Evolutionary conservation across 2,888 invertebrate genomes (phyloP).

Genomic region (Marronus borbonicus): DNA sequence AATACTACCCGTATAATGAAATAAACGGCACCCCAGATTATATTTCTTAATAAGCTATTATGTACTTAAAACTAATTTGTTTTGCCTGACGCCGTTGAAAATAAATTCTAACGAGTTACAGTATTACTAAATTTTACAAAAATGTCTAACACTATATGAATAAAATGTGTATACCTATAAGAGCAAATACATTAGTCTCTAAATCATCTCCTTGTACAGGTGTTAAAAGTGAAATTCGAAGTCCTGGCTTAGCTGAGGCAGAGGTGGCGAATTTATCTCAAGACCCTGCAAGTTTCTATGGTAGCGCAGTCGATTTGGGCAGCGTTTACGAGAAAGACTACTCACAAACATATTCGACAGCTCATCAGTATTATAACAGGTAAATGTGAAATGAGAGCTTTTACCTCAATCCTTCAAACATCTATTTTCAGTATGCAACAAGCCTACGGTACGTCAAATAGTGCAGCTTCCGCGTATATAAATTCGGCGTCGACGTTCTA

Average conservation of each 20-base stretch:
- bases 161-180: too few relatives aligned
- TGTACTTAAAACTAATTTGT: too few relatives aligned
- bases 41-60: too few relatives aligned
- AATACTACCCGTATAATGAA: too few relatives aligned
- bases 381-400: conserved; percentile 59
- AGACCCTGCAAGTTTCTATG: conserved; percentile 64
- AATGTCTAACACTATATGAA: too few relatives aligned
- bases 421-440: conserved; percentile 69
- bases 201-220: conserved; percentile 61
- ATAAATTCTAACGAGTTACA: too few relatives aligned
- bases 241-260: conserved; percentile 77
- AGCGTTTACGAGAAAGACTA: conserved; percentile 70
- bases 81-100: too few relatives aligned
- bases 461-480: conserved; percentile 66
- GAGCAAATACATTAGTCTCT: too few relatives aligned
- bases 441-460: conserved; percentile 68
- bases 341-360: conserved; percentile 74
- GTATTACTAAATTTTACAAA: too few relatives aligned
- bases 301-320: conserved; percentile 67
- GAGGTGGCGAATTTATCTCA: conserved; percentile 68
- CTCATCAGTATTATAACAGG: conserved; percentile 85
- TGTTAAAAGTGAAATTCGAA: conserved; percentile 83
- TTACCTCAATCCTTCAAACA: conserved; percentile 7
- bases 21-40: too few relatives aligned
- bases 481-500: conserved; percentile 66